Percentiles rank a stretch among this genome's conserved stretches.
phyloP scores from a whole-genome alignment of 2,113 vertebrate genomes.

The Todiramphus chloris region DNA sequence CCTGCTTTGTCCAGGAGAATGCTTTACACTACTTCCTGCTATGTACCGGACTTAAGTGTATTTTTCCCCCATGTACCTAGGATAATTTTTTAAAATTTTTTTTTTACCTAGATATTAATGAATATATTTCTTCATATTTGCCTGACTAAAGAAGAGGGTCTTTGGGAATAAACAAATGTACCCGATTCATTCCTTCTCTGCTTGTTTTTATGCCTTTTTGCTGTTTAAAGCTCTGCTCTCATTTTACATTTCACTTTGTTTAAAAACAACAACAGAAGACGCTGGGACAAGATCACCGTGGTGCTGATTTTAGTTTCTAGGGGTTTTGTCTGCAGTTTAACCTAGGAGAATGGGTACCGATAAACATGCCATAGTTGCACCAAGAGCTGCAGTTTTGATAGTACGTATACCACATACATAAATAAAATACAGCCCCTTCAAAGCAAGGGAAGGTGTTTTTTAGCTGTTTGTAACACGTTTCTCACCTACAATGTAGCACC shows the following conservation, averaged over 20 bases:
- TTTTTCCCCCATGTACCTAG: background rate
- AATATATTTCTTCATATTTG: background rate
- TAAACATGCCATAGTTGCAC: background rate
- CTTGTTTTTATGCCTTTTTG: background rate
- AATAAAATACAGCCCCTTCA: background rate
- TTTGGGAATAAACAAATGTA: background rate
- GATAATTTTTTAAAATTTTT: background rate
- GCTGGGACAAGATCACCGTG: background rate
- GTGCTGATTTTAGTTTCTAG: background rate
- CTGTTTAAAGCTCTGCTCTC: background rate
- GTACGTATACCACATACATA: background rate
- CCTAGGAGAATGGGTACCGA: background rate
- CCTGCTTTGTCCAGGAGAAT: background rate
- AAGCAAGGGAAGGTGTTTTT: background rate
- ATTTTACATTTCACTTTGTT: background rate
- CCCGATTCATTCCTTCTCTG: background rate
- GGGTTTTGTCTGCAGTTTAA: background rate
- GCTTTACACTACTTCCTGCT: background rate
- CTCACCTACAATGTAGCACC: background rate
- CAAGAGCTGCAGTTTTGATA: background rate
- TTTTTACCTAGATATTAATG: background rate
- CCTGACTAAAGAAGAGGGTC: background rate
- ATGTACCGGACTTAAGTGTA: fast-evolving
- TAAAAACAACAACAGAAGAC: background rate
- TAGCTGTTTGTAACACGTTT: background rate